phyloP scores from a whole-genome alignment of 2,113 vertebrate species.

The Lampris incognitus region DNA sequence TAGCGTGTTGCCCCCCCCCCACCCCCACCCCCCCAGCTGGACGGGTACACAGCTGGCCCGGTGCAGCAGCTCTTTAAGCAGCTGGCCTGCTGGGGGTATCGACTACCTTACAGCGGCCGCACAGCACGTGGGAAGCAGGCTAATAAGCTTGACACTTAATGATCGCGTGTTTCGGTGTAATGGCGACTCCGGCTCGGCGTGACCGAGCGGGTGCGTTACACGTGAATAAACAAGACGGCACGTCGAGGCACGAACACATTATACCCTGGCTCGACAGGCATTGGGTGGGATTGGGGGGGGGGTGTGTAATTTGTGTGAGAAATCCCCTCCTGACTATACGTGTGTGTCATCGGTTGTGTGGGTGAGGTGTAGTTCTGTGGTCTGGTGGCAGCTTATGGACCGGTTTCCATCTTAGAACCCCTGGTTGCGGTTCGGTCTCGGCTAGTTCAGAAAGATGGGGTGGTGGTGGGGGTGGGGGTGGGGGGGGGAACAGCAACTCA shows the following conservation, averaged over 20 bases:
- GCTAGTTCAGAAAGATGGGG: too few relatives aligned
- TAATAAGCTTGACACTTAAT: constrained; percentile 39
- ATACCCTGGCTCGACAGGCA: constrained; percentile 2
- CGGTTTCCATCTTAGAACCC: not conserved
- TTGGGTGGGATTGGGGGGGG: too few relatives aligned
- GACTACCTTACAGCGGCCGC: constrained; percentile 40
- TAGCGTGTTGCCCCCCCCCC: constrained; percentile 59
- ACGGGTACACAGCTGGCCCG: constrained; percentile 64
- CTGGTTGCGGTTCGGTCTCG: not conserved
- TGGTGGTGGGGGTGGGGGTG: not conserved
- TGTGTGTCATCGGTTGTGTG: not conserved
- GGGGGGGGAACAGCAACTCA: constrained; percentile 1
- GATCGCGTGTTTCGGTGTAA: constrained; percentile 24
- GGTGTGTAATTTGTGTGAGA: too few relatives aligned
- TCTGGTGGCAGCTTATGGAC: constrained; percentile 1
- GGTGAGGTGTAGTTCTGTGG: not conserved
- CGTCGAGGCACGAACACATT: constrained; percentile 1
- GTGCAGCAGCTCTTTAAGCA: constrained; percentile 67
- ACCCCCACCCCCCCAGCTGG: constrained; percentile 70
- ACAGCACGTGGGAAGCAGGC: constrained; percentile 19
- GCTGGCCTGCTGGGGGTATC: constrained; percentile 54
- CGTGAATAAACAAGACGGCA: constrained; percentile 31
- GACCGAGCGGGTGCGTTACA: constrained; percentile 17
- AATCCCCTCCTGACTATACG: too few relatives aligned
- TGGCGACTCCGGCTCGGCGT: not conserved